phyloP scores from a whole-genome alignment of 2,797 vertebrate genomes.

The Rhinatrema bivittatum region DNA sequence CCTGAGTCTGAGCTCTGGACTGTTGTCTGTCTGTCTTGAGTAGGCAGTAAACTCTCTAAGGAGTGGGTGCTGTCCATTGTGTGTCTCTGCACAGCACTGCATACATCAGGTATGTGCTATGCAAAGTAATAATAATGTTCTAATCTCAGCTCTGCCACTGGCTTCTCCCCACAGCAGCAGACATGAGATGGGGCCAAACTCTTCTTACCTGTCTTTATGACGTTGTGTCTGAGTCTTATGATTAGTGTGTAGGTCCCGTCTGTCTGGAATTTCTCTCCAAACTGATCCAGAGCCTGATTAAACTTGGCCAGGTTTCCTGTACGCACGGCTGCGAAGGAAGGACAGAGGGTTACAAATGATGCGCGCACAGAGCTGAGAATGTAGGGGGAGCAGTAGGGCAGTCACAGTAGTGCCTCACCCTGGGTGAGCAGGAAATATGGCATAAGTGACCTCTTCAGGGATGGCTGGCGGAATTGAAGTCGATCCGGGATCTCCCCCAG shows the following conservation, averaged over 20 bases:
- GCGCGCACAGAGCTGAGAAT: too few relatives aligned
- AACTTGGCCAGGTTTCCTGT: conserved; percentile 92
- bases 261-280: conserved; percentile 91
- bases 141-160: too few relatives aligned
- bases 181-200: fast-evolving
- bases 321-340: conserved; percentile 66
- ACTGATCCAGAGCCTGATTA: conserved; percentile 90
- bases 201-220: conserved; percentile 87
- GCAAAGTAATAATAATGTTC: too few relatives aligned
- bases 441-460: conserved; percentile 92
- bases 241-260: conserved; percentile 97
- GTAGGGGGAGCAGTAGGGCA: too few relatives aligned
- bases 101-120: too few relatives aligned
- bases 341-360: too few relatives aligned
- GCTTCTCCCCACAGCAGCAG: too few relatives aligned
- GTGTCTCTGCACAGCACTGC: too few relatives aligned
- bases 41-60: too few relatives aligned
- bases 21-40: too few relatives aligned
- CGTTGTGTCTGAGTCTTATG: conserved; percentile 91
- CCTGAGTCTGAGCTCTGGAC: too few relatives aligned
- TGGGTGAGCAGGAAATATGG: conserved; percentile 96
- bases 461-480: conserved; percentile 91
- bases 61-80: too few relatives aligned
- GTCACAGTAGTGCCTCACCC: conserved; percentile 48
- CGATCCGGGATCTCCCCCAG: conserved; percentile 92